These are phyloP conservation scores for Fragum whitleyi DNA, from an alignment of 2,888 invertebrate species.

Conservation along the genomic window DNA sequence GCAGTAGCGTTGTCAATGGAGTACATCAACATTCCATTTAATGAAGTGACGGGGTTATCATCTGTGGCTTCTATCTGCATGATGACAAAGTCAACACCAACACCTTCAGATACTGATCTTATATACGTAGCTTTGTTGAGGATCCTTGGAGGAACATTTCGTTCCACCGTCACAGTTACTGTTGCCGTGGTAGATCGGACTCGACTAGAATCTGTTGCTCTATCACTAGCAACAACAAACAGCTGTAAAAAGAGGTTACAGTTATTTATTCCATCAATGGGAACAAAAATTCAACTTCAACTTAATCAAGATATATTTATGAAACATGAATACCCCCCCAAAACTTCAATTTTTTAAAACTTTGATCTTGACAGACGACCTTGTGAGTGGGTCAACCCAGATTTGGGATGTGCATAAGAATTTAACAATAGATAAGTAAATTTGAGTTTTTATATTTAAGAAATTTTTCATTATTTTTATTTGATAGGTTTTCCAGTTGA, in stretches of 20 bases:
- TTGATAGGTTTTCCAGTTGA: too few relatives aligned
- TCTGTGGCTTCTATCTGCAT: conserved; percentile 75
- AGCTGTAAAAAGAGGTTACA: conserved; percentile 73
- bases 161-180: conserved; percentile 74
- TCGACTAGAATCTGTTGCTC: conserved; percentile 58
- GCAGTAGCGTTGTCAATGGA: conserved; percentile 58
- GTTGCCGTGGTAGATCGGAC: conserved; percentile 73
- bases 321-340: too few relatives aligned
- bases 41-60: conserved; percentile 72
- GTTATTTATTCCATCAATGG: background rate
- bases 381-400: too few relatives aligned
- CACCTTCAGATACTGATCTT: conserved; percentile 54
- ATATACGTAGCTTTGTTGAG: conserved; percentile 45
- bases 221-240: conserved; percentile 74
- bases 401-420: too few relatives aligned
- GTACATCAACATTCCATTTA: conserved; percentile 69
- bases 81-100: conserved; percentile 53
- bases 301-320: too few relatives aligned
- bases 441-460: too few relatives aligned
- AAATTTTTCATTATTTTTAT: too few relatives aligned
- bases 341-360: too few relatives aligned
- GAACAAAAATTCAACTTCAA: too few relatives aligned
- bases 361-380: too few relatives aligned
- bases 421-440: too few relatives aligned
- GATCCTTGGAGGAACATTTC: conserved; percentile 75